Evolutionary conservation across 2,113 vertebrate species (phyloP), one percentile per base, ranked within the genome.

Genomic region (Chascanopsetta lugubris): DNA sequence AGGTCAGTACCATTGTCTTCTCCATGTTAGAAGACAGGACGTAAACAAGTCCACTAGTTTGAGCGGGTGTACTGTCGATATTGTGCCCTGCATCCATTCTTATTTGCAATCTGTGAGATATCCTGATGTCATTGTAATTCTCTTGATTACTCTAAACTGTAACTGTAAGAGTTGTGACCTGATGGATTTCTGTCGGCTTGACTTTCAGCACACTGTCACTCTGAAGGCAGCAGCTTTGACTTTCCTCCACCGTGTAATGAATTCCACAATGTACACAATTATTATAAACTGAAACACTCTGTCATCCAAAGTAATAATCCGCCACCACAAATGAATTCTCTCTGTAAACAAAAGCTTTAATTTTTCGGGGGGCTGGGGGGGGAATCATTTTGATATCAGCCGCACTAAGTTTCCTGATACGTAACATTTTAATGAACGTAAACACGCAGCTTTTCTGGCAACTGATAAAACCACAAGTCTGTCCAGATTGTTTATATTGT

Each of bases 371-470:
- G 61, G n/a, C n/a, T n/a, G n/a, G n/a, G n/a, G n/a, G n/a, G n/a
- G n/a, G n/a, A n/a, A 55, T 61, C 25, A 49, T 32, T 60, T 47
- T 61, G 29, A 71, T 73, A 73, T 65, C 48, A 21, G 59, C n/a
- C 45, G 34, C 57, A 55, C 45, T 21, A 59, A 51, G 53, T 72
- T 80, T 57, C 54, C 66, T 36, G 54, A 80, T 77, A 67, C 54
- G 43, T 32, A 76, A 66, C 48, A 48, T 68, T 74, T 68, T 77
- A 85, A 87, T 82, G 61, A 84, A 66, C 45, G 50, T 15, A 46
- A 79, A 59, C 30, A 45, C 55, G 26, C 30, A 22, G 25, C 18
- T 67, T 71, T 64, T 66, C 54, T 46, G 15, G 20, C 46, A 10
- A 65, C 61, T 62, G 61, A 80, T 77, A 75, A 50, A 26, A 29